phyloP scores from a whole-genome alignment of 2,797 vertebrate genomes.

The Falco peregrinus region DNA sequence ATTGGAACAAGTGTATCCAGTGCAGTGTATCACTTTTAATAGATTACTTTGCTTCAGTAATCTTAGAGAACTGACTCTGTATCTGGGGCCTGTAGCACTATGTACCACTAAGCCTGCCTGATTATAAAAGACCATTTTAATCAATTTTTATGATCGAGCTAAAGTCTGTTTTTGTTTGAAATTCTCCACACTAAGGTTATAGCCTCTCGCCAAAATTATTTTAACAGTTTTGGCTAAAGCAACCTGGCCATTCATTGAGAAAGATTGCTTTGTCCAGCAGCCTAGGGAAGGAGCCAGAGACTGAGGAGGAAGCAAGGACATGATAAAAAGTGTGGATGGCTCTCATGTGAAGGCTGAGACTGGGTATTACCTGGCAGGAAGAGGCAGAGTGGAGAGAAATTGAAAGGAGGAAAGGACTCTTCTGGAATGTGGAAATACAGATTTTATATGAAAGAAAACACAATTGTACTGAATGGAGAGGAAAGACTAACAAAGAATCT shows the following conservation, averaged over 20 bases:
- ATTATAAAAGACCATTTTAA: not conserved
- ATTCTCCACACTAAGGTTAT: not conserved
- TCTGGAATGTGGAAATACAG: not conserved
- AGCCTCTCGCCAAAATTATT: not conserved
- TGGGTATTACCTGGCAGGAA: not conserved
- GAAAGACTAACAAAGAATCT: not conserved
- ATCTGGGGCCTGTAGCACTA: not conserved
- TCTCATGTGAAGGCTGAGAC: not conserved
- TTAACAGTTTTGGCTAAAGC: not conserved
- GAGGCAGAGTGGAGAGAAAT: not conserved
- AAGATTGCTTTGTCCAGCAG: not conserved
- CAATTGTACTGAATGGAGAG: not conserved
- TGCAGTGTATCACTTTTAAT: not conserved
- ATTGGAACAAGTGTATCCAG: not conserved
- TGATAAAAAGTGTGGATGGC: not conserved
- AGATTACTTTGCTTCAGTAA: not conserved
- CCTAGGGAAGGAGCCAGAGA: not conserved
- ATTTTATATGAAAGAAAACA: not conserved
- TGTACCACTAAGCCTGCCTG: not conserved
- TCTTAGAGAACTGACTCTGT: not conserved
- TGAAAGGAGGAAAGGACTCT: not conserved
- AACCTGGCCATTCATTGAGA: not conserved
- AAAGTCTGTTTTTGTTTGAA: not conserved
- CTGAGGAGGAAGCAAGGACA: not conserved
- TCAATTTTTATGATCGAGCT: not conserved